Evolutionary conservation across 2,888 invertebrate species (phyloP), one percentile per base, ranked within the genome.

Genomic region (Lycia hirtaria): DNA sequence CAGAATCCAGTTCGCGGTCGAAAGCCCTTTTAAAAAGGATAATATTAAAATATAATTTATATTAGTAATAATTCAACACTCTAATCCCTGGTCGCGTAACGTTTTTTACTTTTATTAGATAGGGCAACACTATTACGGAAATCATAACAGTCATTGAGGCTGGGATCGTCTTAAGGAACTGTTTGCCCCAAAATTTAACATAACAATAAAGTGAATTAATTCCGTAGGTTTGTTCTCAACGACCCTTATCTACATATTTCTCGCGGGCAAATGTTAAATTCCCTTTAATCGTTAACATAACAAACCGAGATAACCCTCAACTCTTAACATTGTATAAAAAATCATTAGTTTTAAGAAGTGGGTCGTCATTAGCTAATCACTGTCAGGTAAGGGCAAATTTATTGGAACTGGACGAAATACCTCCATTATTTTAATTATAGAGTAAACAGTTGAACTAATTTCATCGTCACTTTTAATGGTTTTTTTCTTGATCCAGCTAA

Each of bases 371-470:
- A 87, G 80, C 86, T 80, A 86, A 86, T 86, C 84, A 81, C 74
- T 41, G 72, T 69, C 88, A 88, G 89, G 88, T 88, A 88, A 77
- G 73, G 65, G 67, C 64, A 68, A 75, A 69, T 74, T 75, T 83
- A 86, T 87, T 84, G 81, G 79, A 81, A 81, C 72, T 76, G 77
- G 70, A 75, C 80, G 67, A 78, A 88, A 87, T 84, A 81, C 81
- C 78, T 72, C 79, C 76, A 91, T 90, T 89, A 88, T 80, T 73
- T 83, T 91, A 91, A 91, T 91, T 90, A 91, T 87, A 87, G 80
- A 81, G 83, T 69, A 83, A 88, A 84, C 80, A 85, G 68, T 48
- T 62, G 59, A 73, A 62, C 72, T 78, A 74, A 81, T 78, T 82
- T 81, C 43, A 55, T 68, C 73, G 73, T 60, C 51, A 58, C 45